These are phyloP conservation scores for Decapterus maruadsi DNA, from an alignment of 2,797 vertebrate species.

Conservation along the genomic window DNA sequence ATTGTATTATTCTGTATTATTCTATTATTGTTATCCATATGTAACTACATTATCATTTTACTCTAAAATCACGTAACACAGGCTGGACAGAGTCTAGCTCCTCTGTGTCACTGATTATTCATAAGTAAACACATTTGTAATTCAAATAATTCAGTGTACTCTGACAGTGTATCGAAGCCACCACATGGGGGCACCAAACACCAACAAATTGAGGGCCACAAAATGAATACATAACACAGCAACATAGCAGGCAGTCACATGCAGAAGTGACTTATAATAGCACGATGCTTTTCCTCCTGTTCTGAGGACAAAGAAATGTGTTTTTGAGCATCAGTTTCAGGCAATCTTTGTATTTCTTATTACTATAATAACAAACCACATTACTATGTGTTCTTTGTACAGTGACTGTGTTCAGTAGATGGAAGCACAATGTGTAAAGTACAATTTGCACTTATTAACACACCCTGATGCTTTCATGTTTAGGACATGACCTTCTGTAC, in stretches of 20 bases:
- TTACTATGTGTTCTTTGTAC: not conserved
- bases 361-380: not conserved
- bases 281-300: conserved; percentile 26
- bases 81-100: not conserved
- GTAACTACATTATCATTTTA: not conserved
- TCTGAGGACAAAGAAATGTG: conserved; percentile 14
- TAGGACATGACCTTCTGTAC: conserved; percentile 15
- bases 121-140: not conserved
- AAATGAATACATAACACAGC: conserved; percentile 41
- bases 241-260: conserved; percentile 57
- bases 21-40: no score
- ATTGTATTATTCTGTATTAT: no score
- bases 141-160: no score
- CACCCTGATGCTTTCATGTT: not conserved
- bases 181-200: conserved; percentile 76
- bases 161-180: not conserved
- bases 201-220: conserved; percentile 17
- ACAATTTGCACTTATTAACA: not conserved
- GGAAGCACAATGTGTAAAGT: not conserved
- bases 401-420: not conserved
- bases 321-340: conserved; percentile 15
- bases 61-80: not conserved
- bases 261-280: conserved; percentile 52
- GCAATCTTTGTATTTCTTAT: conserved; percentile 17
- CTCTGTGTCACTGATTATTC: not conserved